Evolutionary conservation across 2,888 invertebrate species (phyloP).

Genomic region (Amiota communis): DNA sequence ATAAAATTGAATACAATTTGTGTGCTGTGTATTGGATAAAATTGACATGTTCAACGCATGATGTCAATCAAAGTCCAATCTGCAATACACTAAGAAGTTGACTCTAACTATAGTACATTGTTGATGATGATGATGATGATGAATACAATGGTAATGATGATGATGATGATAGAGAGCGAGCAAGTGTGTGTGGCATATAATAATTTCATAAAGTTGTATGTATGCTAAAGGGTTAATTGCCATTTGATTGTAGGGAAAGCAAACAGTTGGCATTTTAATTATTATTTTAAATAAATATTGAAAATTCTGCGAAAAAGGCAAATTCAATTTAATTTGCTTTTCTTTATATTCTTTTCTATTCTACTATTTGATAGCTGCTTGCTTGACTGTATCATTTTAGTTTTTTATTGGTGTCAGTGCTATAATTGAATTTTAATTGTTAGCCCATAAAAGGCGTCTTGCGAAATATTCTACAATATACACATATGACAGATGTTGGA

Average conservation of each 20-base stretch:
- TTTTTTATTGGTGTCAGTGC: too few species aligned
- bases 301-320: constrained; percentile 10
- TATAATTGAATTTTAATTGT: too few species aligned
- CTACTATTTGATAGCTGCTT: too few species aligned
- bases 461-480: too few species aligned
- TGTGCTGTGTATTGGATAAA: neutral
- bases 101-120: neutral
- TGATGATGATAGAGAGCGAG: neutral
- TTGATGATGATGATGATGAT: neutral
- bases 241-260: constrained; percentile 53
- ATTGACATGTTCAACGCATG: constrained; percentile 18
- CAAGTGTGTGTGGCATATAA: constrained; percentile 7
- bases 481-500: too few species aligned
- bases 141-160: constrained; percentile 12
- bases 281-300: constrained; percentile 19
- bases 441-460: too few species aligned
- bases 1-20: constrained; percentile 5
- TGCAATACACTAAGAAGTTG: constrained; percentile 1
- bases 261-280: constrained; percentile 47
- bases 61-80: constrained; percentile 24
- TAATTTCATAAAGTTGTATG: neutral
- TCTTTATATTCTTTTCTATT: neutral
- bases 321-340: neutral
- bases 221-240: constrained; percentile 54
- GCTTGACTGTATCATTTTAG: too few species aligned